Conservation (phyloP, 2,797 vertebrate species). For the Pitangus sulphuratus region DNA sequence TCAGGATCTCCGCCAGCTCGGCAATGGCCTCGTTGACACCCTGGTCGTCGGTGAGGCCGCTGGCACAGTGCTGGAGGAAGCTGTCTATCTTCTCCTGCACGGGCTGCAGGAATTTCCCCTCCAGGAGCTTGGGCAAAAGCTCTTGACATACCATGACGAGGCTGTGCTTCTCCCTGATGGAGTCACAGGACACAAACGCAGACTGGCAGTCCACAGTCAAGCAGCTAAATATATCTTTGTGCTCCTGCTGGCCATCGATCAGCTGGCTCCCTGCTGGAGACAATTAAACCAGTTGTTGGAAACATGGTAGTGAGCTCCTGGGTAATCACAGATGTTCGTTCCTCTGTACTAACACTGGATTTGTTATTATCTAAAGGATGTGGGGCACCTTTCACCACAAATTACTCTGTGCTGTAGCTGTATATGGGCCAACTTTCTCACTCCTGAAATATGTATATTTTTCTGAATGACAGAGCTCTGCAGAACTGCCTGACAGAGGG, state of each 20-base stretch:
- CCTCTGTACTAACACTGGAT: background rate
- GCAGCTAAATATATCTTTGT: constrained; percentile 82
- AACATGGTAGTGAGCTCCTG: background rate
- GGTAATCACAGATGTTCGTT: background rate
- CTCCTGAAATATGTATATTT: constrained; percentile 2
- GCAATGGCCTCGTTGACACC: constrained; percentile 28
- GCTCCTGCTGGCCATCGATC: constrained; percentile 8
- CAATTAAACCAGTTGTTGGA: background rate
- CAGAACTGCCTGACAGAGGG: background rate
- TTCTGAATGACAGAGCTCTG: constrained; percentile 4
- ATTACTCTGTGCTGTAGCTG: background rate
- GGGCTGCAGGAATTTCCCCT: constrained; percentile 48
- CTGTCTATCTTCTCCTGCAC: constrained; percentile 71
- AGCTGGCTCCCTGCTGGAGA: constrained; percentile 62
- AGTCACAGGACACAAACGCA: constrained; percentile 68
- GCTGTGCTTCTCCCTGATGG: constrained; percentile 76
- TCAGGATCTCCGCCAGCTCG: constrained; percentile 73
- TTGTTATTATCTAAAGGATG: background rate
- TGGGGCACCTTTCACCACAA: background rate
- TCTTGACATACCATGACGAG: constrained; percentile 77
- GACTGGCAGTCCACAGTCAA: constrained; percentile 75
- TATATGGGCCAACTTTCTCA: background rate
- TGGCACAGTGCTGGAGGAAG: constrained; percentile 70
- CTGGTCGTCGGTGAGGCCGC: background rate
- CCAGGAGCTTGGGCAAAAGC: constrained; percentile 77